Evolutionary conservation across 1,140 invertebrate genomes (phyloP), one percentile per base, ranked within the genome.

Genomic region (Hetaerina americana): DNA sequence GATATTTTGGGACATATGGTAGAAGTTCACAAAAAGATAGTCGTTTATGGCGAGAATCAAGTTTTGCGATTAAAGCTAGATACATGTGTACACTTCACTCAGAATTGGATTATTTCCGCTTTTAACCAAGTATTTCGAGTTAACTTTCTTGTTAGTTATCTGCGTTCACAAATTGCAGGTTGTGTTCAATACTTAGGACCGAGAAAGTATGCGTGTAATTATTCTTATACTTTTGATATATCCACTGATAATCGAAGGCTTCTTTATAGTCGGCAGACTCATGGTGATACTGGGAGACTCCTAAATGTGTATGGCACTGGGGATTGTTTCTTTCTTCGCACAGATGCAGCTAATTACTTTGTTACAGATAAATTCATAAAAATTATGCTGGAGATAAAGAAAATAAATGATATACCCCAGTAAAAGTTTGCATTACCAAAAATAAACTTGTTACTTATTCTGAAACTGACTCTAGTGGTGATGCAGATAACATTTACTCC

Each of bases 1-100:
- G 76, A 77, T 49, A 40, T 77, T 8, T 26, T 73, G 18, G 69
- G 71, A 0, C 77, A 77, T 27, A 66, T 76, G 69, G 71, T 66
- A 26, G 70, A 73, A 24, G 31, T 28, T n/a, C 77, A 77, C 24
- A 26, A 27, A 10, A 72, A 69, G 27, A 29, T 26, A 5, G 69
- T 77, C 8, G 29, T 75, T 57, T 31, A 66, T 68, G 76, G 76
- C 10, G 66, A 69, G 22, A 27, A 28, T n/a, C 72, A 76, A 69
- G 74, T 74, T 18, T 28, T 71, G 3, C 22, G 68, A 2, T 26
- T 73, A 12, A 31, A 66, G 8, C 28, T 75, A 18, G 70, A 73
- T 22, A 71, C 31, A 10, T 70, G 72, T 6, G 72, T 66, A 0
- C 29, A 27, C 6, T 72, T 68, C 26, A 71, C 26, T 15, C 70